Percentiles rank a stretch among this genome's conserved stretches.
Evolutionary conservation across 2,888 invertebrate genomes (phyloP).

Genomic region (Lasioglossum lativentre): DNA sequence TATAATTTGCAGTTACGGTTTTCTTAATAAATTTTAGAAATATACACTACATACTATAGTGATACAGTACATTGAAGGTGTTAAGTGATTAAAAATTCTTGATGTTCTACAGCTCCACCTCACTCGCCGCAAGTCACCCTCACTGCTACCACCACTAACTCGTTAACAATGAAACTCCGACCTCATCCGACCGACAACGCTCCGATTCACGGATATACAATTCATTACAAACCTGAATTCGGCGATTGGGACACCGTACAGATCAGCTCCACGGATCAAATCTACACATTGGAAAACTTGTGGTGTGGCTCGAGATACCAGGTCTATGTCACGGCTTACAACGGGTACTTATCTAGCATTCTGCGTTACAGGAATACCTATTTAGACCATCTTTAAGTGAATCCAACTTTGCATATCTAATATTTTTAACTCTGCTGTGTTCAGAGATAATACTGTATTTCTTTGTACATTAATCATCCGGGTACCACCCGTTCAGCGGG

Average conservation of each 20-base stretch:
- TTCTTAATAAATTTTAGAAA: not conserved
- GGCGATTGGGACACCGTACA: conserved; percentile 97
- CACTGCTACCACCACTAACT: conserved; percentile 91
- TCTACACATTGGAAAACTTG: conserved; percentile 94
- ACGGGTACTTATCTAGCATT: conserved; percentile 87
- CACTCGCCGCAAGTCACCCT: conserved; percentile 91
- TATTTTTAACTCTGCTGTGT: not conserved
- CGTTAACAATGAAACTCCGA: conserved; percentile 90
- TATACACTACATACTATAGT: not conserved
- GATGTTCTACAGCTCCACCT: conserved; percentile 87
- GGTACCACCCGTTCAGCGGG: no score
- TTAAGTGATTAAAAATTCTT: not conserved
- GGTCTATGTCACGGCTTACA: conserved; percentile 96
- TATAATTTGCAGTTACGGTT: no score
- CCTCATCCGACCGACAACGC: conserved; percentile 92
- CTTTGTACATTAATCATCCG: no score
- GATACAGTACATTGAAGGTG: not conserved
- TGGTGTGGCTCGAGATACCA: conserved; percentile 97
- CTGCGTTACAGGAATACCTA: not conserved
- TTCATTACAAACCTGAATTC: conserved; percentile 97
- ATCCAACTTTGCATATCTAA: not conserved
- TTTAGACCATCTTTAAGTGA: not conserved
- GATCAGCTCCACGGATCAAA: conserved; percentile 91
- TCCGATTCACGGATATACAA: conserved; percentile 95
- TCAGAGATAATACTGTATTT: no score